Evolutionary conservation across 2,797 vertebrate species (phyloP).

Genomic region (Pithecia hirsuta): DNA sequence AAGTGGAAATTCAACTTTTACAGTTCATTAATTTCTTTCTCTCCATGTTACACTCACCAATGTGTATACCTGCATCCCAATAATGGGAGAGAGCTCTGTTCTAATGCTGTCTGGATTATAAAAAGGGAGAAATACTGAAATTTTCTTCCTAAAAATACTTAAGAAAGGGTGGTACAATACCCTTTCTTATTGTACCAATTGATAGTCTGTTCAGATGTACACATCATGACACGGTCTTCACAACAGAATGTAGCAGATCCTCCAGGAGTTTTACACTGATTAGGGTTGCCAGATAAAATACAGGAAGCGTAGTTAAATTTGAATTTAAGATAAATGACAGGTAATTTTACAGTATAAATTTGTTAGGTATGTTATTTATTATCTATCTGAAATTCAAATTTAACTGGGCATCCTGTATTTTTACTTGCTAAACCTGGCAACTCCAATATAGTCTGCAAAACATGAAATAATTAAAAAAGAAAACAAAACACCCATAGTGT

Average conservation of each 20-base stretch:
- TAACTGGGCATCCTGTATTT: background rate
- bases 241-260: background rate
- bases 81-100: background rate
- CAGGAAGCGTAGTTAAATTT: background rate
- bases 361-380: background rate
- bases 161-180: background rate
- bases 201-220: background rate
- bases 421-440: constrained; percentile 40
- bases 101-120: background rate
- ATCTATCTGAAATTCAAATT: constrained; percentile 40
- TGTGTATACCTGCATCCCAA: background rate
- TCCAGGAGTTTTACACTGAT: background rate
- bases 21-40: background rate
- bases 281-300: background rate
- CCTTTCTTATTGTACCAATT: background rate
- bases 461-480: constrained; percentile 39
- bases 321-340: constrained; percentile 26
- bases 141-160: background rate
- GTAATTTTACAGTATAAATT: background rate
- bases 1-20: background rate
- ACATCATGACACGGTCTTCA: background rate
- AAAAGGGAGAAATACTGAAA: background rate
- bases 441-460: background rate
- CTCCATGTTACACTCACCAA: background rate
- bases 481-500: background rate